Percentiles rank a stretch among this genome's conserved stretches.
Evolutionary conservation across 1,140 invertebrate species (phyloP).

Genomic region (Zaprionus tsacasi): DNA sequence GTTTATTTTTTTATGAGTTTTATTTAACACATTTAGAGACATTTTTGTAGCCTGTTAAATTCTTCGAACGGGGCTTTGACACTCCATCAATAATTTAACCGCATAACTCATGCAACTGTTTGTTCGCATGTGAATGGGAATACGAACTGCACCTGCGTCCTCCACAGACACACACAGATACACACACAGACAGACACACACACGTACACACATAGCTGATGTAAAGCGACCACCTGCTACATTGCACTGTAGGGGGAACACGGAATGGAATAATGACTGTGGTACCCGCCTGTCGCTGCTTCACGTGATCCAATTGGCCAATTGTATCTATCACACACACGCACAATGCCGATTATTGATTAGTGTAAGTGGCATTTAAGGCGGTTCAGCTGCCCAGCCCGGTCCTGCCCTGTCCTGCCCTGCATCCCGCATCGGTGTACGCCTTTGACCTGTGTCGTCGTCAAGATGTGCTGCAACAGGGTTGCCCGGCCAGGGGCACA

Average conservation of each 20-base stretch:
- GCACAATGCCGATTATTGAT: constrained; percentile 62
- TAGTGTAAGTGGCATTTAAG: constrained; percentile 70
- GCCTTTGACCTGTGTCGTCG: constrained; percentile 13
- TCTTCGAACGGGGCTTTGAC: constrained; percentile 14
- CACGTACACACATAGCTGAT: background rate
- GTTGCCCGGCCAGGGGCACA: background rate
- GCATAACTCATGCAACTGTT: constrained; percentile 44
- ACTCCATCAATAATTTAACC: constrained; percentile 64
- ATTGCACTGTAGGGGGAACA: constrained; percentile 15
- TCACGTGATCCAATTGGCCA: constrained; percentile 52
- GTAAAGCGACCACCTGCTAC: constrained; percentile 54
- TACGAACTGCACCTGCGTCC: constrained; percentile 43
- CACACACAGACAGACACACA: background rate
- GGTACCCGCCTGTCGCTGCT: constrained; percentile 19
- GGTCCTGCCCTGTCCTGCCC: no score
- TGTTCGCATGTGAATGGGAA: constrained; percentile 5
- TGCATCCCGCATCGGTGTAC: background rate
- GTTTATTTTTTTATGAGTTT: background rate
- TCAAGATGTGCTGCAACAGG: background rate
- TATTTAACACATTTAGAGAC: background rate
- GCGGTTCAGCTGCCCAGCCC: constrained; percentile 22
- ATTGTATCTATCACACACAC: constrained; percentile 51
- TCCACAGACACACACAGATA: background rate
- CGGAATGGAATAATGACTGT: constrained; percentile 17
- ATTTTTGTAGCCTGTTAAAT: background rate